Evolutionary conservation across 2,888 invertebrate species (phyloP), one percentile per base, ranked within the genome.

Genomic region (Abscondita cerata): DNA sequence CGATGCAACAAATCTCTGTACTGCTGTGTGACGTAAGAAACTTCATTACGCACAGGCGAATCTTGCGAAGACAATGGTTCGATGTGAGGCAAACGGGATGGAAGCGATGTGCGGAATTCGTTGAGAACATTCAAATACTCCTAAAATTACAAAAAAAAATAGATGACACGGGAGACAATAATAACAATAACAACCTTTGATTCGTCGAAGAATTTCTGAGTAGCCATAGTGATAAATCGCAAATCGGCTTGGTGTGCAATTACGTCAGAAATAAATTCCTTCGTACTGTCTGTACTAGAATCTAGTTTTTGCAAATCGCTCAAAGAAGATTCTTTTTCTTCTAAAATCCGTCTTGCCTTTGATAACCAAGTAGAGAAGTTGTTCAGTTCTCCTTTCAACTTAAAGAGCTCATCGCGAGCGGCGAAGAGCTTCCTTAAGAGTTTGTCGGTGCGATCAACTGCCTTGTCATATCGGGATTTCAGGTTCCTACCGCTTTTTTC

Each of bases 171-270:
- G 25, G 6, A 25, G 5, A 6, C 16, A n/a, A n/a, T n/a, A n/a
- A n/a, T n/a, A n/a, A n/a, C n/a, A n/a, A n/a, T n/a, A n/a, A 78
- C 65, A 76, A 89, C 91, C 84, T 95, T 95, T 78, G 95, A 93
- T 81, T 97, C 96, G 73, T 97, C 96, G 18, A 96, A 89, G 78
- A 96, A 97, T 81, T 96, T 96, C 82, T 96, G 96, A 1, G 95
- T 95, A 1, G 96, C 91, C 93, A 97, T 96, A 1, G 95, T 95
- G 70, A 98, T 95, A 80, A 97, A 98, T 59, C 97, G 84, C 25
- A 97, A 82, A 81, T 98, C 98, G 0, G 96, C 98, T 79, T 97
- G 96, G 77, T 97, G 97, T 0, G 95, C 92, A 74, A 97, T 95
- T 1, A 98, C 95, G 80, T 96, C 96, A 66, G 91, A 92, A 25